Evolutionary conservation across 2,888 invertebrate genomes (phyloP), one percentile per base, ranked within the genome.

Genomic region (Aquatica leii): DNA sequence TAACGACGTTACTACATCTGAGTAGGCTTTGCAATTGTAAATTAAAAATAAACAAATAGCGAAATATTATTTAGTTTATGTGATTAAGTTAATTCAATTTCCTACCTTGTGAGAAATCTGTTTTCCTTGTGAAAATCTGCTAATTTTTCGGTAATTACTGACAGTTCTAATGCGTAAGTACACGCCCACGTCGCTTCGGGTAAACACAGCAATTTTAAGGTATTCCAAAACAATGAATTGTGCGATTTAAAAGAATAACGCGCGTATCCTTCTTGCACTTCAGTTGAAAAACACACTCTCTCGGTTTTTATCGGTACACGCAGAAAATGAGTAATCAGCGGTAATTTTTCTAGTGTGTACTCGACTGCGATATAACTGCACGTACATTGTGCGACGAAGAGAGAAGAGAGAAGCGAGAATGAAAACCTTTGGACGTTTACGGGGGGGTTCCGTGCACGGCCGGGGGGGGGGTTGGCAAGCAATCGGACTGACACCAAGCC

Each of bases 401-500:
- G 71, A 73, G 74, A 73, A 76, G 78, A 76, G 78, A 80, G 78
- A 80, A 80, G 80, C 80, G 81, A 81, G 81, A 81, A 81, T 81
- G 81, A 81, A 80, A 80, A 80, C 78, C 78, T 76, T 73, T 79
- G 80, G 80, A 79, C 78, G 80, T 77, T 78, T 79, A 77, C 78
- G 80, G 80, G 80, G 80, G 81, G 79, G 80, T 77, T 79, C 80
- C 80, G 80, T 80, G 80, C 79, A 78, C 80, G 74, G 77, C 76
- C 78, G 78, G 78, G n/a, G n/a, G 77, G 76, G 78, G 79, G 69
- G 71, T 72, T 71, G 60, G 71, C 75, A 74, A 74, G 79, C 78
- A 78, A 79, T 79, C 77, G 78, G 78, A 78, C 79, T 79, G 78
- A 78, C 79, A 79, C 81, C 81, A 81, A 81, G 81, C 80, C 80